Evolutionary conservation across 2,888 invertebrate genomes (phyloP).

Genomic region (Mesoligia furuncula): DNA sequence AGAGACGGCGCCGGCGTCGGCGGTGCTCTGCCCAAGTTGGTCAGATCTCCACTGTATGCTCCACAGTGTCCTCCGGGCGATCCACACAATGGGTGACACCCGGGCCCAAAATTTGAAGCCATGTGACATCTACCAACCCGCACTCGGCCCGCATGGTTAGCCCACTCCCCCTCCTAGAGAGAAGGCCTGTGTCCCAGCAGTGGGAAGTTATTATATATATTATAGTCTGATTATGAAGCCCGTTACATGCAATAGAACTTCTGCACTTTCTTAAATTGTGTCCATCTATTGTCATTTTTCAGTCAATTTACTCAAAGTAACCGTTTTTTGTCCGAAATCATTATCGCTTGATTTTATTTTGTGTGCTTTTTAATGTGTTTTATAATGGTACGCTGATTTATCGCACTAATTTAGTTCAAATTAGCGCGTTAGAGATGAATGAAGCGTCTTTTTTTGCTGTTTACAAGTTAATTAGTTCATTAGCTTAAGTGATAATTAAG

Average conservation of each 20-base stretch:
- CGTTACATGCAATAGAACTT: not conserved
- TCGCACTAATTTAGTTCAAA: too few relatives aligned
- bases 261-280: not conserved
- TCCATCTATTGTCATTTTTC: conserved; percentile 67
- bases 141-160: not conserved
- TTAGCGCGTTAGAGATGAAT: conserved; percentile 27
- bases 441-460: not conserved
- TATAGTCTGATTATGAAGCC: too few relatives aligned
- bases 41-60: too few relatives aligned
- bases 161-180: not conserved
- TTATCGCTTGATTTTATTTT: conserved; percentile 49
- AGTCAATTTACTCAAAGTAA: conserved; percentile 69
- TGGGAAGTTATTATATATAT: too few relatives aligned
- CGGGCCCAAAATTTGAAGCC: too few relatives aligned
- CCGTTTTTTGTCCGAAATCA: conserved; percentile 49
- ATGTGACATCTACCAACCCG: too few relatives aligned
- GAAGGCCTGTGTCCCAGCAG: not conserved
- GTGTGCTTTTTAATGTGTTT: conserved; percentile 48
- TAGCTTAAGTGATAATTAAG: not conserved
- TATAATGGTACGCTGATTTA: conserved; percentile 52
- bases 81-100: too few relatives aligned
- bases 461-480: not conserved
- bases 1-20: too few relatives aligned
- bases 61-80: too few relatives aligned
- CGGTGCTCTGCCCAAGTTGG: too few relatives aligned